Evolutionary conservation across 2,888 invertebrate species (phyloP), one percentile per base, ranked within the genome.

Genomic region (Drosophila pegasa): DNA sequence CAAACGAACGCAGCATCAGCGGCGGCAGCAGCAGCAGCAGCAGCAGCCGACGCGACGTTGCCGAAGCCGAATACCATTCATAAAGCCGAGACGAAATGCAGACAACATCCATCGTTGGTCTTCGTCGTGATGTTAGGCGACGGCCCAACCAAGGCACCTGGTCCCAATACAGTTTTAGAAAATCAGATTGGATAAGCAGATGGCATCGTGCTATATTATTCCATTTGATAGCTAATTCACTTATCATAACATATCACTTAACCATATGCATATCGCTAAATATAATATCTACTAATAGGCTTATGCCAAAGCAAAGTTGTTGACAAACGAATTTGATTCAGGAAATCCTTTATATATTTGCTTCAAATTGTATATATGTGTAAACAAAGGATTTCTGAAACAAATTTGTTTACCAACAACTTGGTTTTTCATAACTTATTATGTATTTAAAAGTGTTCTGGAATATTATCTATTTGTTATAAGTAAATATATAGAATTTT

Each of bases 151-250:
- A 48, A 45, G 54, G 58, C 43, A 27, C 20, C 69, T 59, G 61
- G 60, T 71, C 43, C 54, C 75, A 64, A 78, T 75, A 69, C 51
- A 64, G 69, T 73, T 78, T 72, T 69, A 37, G 66, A 57, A 63
- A 56, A 63, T 78, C 41, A 57, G 57, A 78, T 68, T 74, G 74
- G 66, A 64, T 75, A 56, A 65, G 75, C 70, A 74, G 69, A 77
- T 67, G 67, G 57, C 67, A 70, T 59, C 56, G 41, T 67, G 70
- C 33, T 68, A 72, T 67, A 77, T 60, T 72, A 77, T 75, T 77
- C 73, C 40, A 59, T 75, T 77, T 72, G 73, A 67, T 57, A 38
- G 40, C 9, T 57, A 50, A 74, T 58, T 55, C 65, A 74, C 56
- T 75, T 75, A 52, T 50, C 31, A 68, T 47, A 33, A 22, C 37